Percentiles rank a stretch among this genome's conserved stretches.
phyloP scores from a whole-genome alignment of 92 coral and sea anemone genomes.

The Porites rus region DNA sequence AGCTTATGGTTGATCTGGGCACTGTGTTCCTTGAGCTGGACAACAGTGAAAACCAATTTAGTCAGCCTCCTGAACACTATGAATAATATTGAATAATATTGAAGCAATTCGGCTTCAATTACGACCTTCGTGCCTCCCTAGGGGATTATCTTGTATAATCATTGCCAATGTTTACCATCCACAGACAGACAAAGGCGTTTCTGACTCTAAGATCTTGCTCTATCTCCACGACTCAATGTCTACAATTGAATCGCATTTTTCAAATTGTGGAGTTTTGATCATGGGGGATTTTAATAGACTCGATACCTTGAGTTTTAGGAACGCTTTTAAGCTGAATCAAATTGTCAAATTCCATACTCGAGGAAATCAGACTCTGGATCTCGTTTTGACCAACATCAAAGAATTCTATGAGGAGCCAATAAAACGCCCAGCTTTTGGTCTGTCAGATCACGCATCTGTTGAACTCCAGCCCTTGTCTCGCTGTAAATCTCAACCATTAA shows the following conservation, averaged over 20 bases:
- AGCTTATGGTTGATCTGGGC: conserved; percentile 4
- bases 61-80: conserved; percentile 5
- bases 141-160: too few relatives aligned
- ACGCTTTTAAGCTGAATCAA: conserved; percentile 46
- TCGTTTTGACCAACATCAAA: conserved; percentile 14
- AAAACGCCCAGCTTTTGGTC: conserved; percentile 29
- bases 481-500: not conserved
- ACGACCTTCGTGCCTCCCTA: too few relatives aligned
- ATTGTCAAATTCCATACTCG: conserved; percentile 49
- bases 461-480: conserved; percentile 30
- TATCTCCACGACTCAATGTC: conserved; percentile 43
- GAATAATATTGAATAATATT: too few relatives aligned
- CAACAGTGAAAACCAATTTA: conserved; percentile 12
- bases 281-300: conserved; percentile 50
- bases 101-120: too few relatives aligned
- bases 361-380: conserved; percentile 28
- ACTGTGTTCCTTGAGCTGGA: conserved; percentile 10
- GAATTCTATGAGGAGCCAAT: not conserved
- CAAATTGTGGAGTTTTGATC: conserved; percentile 44
- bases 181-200: conserved; percentile 43
- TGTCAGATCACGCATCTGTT: not conserved
- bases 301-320: conserved; percentile 31
- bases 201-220: conserved; percentile 31
- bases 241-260: conserved; percentile 27
- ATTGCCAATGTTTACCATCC: conserved; percentile 30